Base-by-base conservation (phyloP, 2,797 vertebrate genomes). In the Ceyx erithaca region DNA sequence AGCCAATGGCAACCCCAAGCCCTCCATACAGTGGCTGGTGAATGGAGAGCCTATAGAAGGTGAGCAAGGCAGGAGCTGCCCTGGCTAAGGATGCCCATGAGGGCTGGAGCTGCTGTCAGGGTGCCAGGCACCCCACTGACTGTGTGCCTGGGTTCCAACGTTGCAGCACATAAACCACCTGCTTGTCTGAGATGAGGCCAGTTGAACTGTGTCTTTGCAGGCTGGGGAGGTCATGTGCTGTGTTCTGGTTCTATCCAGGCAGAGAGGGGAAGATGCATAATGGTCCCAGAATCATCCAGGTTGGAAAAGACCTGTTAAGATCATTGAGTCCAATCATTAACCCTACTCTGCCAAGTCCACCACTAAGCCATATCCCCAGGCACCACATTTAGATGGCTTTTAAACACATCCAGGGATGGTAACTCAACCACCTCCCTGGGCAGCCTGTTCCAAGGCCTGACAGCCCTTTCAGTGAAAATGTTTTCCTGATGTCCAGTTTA, bases 1-100 rank as follows among this genome's bases (percentile, higher is more conserved):
- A 22, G 99, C 99, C 94, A 99, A 98, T 0, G 99, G 99, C 23
- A 99, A 98, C 94, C 99, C 99, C 20, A 99, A 99, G 77, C 99
- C 99, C 4, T 97, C 95, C 7, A 98, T 99, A 67, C 98, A 99
- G 96, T 99, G 99, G 99, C 94, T 99, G 92, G 96, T 99, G 94
- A 99, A 99, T 0, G 99, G 99, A 28, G 98, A 98, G 19, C 98
- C 98, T 5, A 96, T 99, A 18, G 98, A 99, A 26, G 97, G 99
- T 99, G 96, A 83, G 98, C 62, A 35, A 46, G 7, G 48, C 58
- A 22, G 14, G 4, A 4, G 0, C 33, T 23, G 61, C 1, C 7
- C 13, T 10, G 30, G 9, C 45, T 35, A 4, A 21, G 52, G 40
- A 15, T 17, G n/a, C 40, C 18, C 26, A 1, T 0, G 4, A 37